phyloP scores from a whole-genome alignment of 2,888 invertebrate species.

The Ophraella communa region DNA sequence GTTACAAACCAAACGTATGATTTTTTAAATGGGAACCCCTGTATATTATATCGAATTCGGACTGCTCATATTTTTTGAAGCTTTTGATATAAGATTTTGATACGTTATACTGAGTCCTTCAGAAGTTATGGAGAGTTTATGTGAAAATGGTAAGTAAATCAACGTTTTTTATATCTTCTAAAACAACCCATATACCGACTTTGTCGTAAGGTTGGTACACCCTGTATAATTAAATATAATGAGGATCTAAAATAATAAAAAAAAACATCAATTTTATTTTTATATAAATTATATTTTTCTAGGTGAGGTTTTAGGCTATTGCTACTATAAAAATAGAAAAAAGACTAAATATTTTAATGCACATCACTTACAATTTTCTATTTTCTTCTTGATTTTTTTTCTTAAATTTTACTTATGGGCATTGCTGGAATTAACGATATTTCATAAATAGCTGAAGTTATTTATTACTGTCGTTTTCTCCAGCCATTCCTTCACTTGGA shows the following conservation, averaged over 20 bases:
- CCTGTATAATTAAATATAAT: slow-evolving; percentile 38
- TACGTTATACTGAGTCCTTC: too few species aligned
- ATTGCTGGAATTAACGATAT: not conserved
- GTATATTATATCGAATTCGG: too few species aligned
- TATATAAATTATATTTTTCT: slow-evolving; percentile 55
- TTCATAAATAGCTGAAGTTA: not conserved
- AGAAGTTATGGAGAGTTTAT: too few species aligned
- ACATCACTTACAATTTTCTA: slow-evolving; percentile 16
- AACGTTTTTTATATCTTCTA: too few species aligned
- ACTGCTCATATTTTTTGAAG: too few species aligned
- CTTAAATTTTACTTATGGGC: not conserved
- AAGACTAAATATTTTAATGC: slow-evolving; percentile 14
- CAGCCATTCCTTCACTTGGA: not conserved
- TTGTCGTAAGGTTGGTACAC: too few species aligned
- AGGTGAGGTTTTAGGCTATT: slow-evolving; percentile 38
- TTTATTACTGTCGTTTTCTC: not conserved
- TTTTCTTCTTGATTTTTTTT: not conserved
- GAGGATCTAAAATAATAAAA: slow-evolving; percentile 42
- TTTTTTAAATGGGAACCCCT: too few species aligned
- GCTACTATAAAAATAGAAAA: slow-evolving; percentile 13
- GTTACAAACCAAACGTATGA: too few species aligned
- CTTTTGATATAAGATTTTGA: too few species aligned
- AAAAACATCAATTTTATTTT: slow-evolving; percentile 56
- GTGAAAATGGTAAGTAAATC: too few species aligned
- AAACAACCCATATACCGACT: too few species aligned